Conservation (phyloP, 2,797 vertebrate species). For the Enteromius trimaculatus region DNA sequence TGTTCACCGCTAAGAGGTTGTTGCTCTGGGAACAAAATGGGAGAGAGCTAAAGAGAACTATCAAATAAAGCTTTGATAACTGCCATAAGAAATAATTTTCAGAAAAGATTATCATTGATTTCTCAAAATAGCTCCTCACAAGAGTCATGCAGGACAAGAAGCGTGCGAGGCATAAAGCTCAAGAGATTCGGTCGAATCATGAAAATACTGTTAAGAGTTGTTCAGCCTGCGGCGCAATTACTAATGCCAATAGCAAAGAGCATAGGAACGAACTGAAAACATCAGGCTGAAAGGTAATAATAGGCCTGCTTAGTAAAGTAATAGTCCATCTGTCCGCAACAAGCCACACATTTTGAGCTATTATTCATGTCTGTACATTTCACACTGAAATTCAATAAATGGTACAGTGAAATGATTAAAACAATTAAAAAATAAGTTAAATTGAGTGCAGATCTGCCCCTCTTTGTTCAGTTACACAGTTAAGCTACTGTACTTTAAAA, state of each 20-base stretch:
- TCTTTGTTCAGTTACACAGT: background rate
- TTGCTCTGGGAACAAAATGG: conserved; percentile 14
- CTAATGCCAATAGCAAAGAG: background rate
- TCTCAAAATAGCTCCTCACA: conserved; percentile 30
- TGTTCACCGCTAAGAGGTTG: background rate
- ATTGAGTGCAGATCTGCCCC: background rate
- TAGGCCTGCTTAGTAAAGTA: background rate
- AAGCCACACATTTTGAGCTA: too few species aligned
- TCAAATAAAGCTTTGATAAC: conserved; percentile 12
- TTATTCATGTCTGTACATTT: background rate
- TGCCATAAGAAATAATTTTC: conserved; percentile 19
- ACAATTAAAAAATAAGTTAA: background rate
- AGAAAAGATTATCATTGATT: conserved; percentile 4
- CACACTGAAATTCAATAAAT: background rate
- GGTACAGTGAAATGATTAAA: background rate
- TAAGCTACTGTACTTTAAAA: too few species aligned
- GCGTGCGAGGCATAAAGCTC: background rate
- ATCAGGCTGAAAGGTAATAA: background rate
- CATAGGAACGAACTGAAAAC: background rate
- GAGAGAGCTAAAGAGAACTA: background rate
- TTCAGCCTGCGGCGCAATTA: background rate
- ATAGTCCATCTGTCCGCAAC: background rate
- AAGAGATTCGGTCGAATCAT: background rate
- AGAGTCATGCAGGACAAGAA: background rate
- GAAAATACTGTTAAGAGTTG: conserved; percentile 2